Evolutionary conservation across 2,888 invertebrate species (phyloP).

Genomic region (Schrankia costaestrigalis): DNA sequence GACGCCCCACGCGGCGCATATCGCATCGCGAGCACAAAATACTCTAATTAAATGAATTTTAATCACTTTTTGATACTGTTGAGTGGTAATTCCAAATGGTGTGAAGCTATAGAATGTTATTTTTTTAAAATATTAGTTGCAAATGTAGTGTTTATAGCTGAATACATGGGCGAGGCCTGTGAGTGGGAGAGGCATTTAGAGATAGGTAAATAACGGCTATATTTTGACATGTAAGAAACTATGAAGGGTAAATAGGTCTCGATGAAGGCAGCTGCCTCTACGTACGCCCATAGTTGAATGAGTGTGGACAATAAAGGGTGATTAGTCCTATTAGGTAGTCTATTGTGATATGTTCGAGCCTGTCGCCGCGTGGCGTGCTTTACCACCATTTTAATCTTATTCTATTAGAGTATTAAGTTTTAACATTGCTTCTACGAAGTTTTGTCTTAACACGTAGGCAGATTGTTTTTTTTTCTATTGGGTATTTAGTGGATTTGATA

Average conservation of each 20-base stretch:
- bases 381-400: constrained; percentile 62
- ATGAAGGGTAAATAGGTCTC: no score
- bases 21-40: constrained; percentile 63
- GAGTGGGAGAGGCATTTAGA: no score
- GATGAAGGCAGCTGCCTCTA: no score
- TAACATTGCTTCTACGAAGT: constrained; percentile 65
- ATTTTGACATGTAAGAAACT: no score
- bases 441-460: constrained; percentile 56
- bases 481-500: constrained; percentile 75
- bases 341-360: constrained; percentile 61
- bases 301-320: constrained; percentile 75
- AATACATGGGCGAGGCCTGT: constrained; percentile 67
- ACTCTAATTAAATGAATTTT: constrained; percentile 56
- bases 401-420: constrained; percentile 69
- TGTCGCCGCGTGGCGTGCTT: constrained; percentile 36
- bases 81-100: constrained; percentile 41
- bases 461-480: constrained; percentile 59
- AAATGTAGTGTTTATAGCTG: constrained; percentile 64
- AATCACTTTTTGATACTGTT: constrained; percentile 66
- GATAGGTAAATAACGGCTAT: no score
- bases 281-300: no score
- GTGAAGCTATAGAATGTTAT: constrained; percentile 42
- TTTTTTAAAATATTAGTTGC: constrained; percentile 62
- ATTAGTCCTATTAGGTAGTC: constrained; percentile 52
- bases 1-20: constrained; percentile 33